These are phyloP conservation scores for Baronia brevicornis DNA, from an alignment of 2,888 invertebrate genomes.

Conservation along the genomic window DNA sequence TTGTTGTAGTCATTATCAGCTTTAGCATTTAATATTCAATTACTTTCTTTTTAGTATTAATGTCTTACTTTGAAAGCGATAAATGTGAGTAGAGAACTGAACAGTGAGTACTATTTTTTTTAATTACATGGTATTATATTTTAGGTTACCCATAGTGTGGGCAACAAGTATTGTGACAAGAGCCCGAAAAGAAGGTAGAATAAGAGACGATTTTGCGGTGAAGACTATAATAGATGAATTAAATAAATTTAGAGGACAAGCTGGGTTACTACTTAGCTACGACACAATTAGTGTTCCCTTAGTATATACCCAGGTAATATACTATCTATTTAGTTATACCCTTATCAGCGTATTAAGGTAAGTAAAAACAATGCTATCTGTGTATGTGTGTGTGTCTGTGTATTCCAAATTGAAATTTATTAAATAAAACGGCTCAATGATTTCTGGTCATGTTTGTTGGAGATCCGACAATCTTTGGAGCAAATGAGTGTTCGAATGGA, in stretches of 20 bases:
- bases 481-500: too few species aligned
- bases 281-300: conserved; percentile 88
- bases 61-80: too few species aligned
- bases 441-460: too few species aligned
- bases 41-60: too few species aligned
- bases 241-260: conserved; percentile 88
- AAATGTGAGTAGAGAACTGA: conserved; percentile 3
- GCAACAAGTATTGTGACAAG: conserved; percentile 92
- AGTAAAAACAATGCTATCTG: not conserved
- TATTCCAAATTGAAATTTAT: too few species aligned
- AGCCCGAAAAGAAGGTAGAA: conserved; percentile 91
- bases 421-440: too few species aligned
- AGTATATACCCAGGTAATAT: conserved; percentile 84
- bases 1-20: too few species aligned
- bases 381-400: too few species aligned
- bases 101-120: not conserved
- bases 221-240: conserved; percentile 92
- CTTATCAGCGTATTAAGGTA: not conserved
- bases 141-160: conserved; percentile 91
- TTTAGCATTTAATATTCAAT: too few species aligned
- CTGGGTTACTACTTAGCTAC: conserved; percentile 83
- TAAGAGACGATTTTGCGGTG: conserved; percentile 93
- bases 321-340: not conserved
- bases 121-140: conserved; percentile 16
- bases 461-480: too few species aligned